Conservation (phyloP, 64 coral and sea anemone genomes). For the Acropora yongei region DNA sequence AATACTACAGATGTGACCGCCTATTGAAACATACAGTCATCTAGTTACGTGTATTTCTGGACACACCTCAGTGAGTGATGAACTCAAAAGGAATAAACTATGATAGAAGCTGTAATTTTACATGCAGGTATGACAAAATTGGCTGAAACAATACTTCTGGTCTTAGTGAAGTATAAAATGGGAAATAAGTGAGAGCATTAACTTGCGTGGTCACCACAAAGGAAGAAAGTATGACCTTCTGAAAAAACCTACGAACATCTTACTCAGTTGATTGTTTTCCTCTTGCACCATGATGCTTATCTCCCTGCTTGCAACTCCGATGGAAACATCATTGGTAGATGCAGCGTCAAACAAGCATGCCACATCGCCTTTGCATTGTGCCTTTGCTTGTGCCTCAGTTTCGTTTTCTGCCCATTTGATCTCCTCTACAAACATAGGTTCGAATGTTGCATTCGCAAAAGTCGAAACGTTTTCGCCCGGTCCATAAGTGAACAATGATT, state of each 20-base stretch:
- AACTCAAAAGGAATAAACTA: too few species aligned
- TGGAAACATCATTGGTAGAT: conserved; percentile 36
- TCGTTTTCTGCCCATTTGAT: conserved; percentile 23
- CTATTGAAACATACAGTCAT: too few species aligned
- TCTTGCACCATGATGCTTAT: not conserved
- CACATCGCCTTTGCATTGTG: not conserved
- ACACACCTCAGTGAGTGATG: too few species aligned
- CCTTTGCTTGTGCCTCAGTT: not conserved
- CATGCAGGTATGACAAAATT: too few species aligned
- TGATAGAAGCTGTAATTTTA: too few species aligned
- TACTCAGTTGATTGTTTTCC: conserved; percentile 29
- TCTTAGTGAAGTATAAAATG: too few species aligned
- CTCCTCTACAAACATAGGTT: conserved; percentile 39
- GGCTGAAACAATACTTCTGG: too few species aligned
- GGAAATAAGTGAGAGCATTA: too few species aligned
- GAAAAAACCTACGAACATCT: not conserved
- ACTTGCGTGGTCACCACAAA: too few species aligned
- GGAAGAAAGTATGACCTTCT: too few species aligned
- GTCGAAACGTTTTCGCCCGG: conserved; percentile 16
- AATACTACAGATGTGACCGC: too few species aligned
- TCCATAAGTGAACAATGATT: conserved; percentile 38
- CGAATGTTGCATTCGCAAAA: conserved; percentile 25
- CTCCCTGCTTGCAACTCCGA: conserved; percentile 17
- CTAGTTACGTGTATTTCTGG: too few species aligned
- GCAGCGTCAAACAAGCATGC: conserved; percentile 51